Conservation (phyloP, 2,888 invertebrate genomes). For the Myathropa florea region DNA sequence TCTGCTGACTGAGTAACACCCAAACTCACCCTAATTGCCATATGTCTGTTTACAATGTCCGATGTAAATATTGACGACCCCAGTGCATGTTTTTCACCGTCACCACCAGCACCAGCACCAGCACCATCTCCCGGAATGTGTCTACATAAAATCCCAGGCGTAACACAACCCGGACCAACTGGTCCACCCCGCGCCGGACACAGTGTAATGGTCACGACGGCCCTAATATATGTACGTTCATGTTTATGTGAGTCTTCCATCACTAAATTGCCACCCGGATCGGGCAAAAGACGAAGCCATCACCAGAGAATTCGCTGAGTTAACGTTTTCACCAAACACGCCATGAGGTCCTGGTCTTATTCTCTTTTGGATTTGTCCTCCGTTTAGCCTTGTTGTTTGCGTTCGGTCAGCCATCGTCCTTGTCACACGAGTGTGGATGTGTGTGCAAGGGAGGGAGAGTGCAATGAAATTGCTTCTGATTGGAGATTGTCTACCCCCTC, state of each 20-base stretch:
- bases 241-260: slow-evolving; percentile 68
- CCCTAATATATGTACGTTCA: slow-evolving; percentile 61
- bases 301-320: slow-evolving; percentile 66
- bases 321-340: slow-evolving; percentile 65
- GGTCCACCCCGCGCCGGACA: not conserved
- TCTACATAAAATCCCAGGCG: slow-evolving; percentile 38
- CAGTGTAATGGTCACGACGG: not conserved
- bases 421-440: not conserved
- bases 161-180: not conserved
- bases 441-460: not conserved
- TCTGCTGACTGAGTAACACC: not conserved
- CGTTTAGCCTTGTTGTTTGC: slow-evolving; percentile 60
- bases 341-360: slow-evolving; percentile 16
- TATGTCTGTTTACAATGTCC: slow-evolving; percentile 70
- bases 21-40: slow-evolving; percentile 19
- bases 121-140: slow-evolving; percentile 20
- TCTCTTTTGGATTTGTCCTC: slow-evolving; percentile 52
- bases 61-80: slow-evolving; percentile 66
- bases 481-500: slow-evolving; percentile 43
- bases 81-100: slow-evolving; percentile 41
- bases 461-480: slow-evolving; percentile 54
- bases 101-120: slow-evolving; percentile 2
- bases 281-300: slow-evolving; percentile 61
- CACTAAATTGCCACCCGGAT: slow-evolving; percentile 66
- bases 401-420: slow-evolving; percentile 37